Evolutionary conservation across 2,797 vertebrate genomes (phyloP).

Genomic region (Gymnothorax reevesii): DNA sequence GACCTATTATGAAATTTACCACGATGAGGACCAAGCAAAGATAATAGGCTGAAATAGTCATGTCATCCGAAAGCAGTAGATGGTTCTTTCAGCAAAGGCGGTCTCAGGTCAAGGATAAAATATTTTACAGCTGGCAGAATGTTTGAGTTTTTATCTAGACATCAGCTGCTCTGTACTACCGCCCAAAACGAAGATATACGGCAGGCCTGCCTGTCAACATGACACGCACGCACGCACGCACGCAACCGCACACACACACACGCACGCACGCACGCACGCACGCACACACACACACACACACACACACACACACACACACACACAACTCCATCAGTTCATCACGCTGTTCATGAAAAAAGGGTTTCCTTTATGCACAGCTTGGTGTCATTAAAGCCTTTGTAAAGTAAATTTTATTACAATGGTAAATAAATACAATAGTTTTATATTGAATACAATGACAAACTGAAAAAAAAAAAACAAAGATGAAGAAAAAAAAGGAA

Average conservation of each 20-base stretch:
- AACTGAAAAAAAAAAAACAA: slow-evolving; percentile 16
- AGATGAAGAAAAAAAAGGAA: background rate
- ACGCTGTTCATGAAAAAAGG: background rate
- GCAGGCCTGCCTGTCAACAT: background rate
- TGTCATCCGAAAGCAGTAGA: background rate
- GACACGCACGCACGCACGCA: background rate
- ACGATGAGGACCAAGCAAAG: background rate
- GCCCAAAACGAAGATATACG: background rate
- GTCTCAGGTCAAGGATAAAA: background rate
- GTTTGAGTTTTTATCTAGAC: background rate
- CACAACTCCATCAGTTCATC: background rate
- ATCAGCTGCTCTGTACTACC: no score
- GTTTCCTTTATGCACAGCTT: slow-evolving; percentile 19
- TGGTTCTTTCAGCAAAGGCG: background rate
- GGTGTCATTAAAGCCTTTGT: slow-evolving; percentile 14
- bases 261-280: background rate
- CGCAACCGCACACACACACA: background rate
- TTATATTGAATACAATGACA: slow-evolving; percentile 7
- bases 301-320: background rate
- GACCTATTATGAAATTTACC: background rate
- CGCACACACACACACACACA: background rate
- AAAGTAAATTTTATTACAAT: slow-evolving; percentile 28
- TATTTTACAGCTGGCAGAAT: background rate
- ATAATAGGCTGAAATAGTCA: background rate
- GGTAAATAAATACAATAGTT: slow-evolving; percentile 21